A percentile compares a stretch with the other conserved stretches of the same genome.
Evolutionary conservation across 2,797 vertebrate species (phyloP).

Genomic region (Manis javanica): DNA sequence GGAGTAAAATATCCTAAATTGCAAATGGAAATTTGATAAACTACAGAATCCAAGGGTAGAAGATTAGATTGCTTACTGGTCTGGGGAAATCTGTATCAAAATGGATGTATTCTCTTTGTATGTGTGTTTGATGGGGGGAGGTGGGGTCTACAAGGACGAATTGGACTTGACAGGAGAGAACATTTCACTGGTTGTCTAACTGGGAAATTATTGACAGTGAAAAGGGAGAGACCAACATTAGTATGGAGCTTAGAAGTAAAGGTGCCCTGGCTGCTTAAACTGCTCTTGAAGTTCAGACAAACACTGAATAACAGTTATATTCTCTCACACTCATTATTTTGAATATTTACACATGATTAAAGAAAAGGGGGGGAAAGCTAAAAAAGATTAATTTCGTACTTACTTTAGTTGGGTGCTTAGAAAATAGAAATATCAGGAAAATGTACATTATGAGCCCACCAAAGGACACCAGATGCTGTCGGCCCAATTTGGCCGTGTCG

Average conservation of each 20-base stretch:
- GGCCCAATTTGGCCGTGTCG: conserved; percentile 89
- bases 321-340: not conserved
- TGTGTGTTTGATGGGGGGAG: not conserved
- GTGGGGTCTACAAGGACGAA: not conserved
- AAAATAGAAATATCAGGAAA: conserved; percentile 90
- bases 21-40: conserved; percentile 24
- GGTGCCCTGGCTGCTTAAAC: not conserved
- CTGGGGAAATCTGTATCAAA: conserved; percentile 20
- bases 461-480: conserved; percentile 90
- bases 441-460: conserved; percentile 89
- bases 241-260: not conserved
- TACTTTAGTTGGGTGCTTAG: conserved; percentile 91
- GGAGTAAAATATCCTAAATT: not conserved
- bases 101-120: not conserved
- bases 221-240: not conserved
- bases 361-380: not conserved
- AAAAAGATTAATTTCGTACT: conserved; percentile 69
- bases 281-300: not conserved
- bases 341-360: not conserved
- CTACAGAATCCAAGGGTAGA: not conserved
- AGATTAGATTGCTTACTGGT: not conserved
- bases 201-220: conserved; percentile 35
- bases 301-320: not conserved
- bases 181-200: not conserved
- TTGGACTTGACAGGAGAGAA: not conserved